Percentiles rank a stretch among this genome's conserved stretches.
These are phyloP conservation scores for Enteromius thamalakanensis DNA, from an alignment of 2,797 vertebrate species.

Conservation along the genomic window DNA sequence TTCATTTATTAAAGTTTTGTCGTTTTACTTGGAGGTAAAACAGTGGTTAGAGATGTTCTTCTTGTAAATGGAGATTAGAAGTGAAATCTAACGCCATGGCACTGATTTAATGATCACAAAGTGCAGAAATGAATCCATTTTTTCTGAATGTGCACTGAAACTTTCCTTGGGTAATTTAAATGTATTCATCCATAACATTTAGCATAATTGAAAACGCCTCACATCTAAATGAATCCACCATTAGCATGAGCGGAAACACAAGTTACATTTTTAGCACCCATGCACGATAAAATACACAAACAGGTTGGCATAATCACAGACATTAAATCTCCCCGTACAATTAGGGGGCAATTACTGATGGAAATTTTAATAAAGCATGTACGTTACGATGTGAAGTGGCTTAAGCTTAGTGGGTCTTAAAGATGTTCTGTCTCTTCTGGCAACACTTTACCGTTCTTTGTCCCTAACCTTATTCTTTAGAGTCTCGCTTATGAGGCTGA, in stretches of 20 bases:
- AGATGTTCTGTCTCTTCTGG: constrained; percentile 18
- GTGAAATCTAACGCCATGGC: constrained; percentile 13
- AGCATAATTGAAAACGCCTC: constrained; percentile 59
- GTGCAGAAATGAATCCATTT: constrained; percentile 40
- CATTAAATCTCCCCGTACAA: constrained; percentile 54
- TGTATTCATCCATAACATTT: constrained; percentile 57
- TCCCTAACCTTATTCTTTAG: background rate
- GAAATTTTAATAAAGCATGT: constrained; percentile 52
- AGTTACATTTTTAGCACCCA: constrained; percentile 53
- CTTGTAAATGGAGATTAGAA: constrained; percentile 18
- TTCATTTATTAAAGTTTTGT: constrained; percentile 19
- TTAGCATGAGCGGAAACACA: constrained; percentile 47
- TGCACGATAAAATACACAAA: constrained; percentile 54
- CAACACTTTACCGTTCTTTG: background rate
- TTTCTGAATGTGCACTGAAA: constrained; percentile 49
- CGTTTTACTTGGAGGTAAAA: background rate
- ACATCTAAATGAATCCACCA: constrained; percentile 56
- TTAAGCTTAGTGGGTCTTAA: constrained; percentile 41
- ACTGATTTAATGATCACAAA: constrained; percentile 54
- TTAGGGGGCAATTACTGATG: constrained; percentile 57
- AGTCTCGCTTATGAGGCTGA: constrained; percentile 12
- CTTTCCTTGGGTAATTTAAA: constrained; percentile 44
- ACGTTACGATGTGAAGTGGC: constrained; percentile 45
- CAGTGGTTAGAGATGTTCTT: background rate
- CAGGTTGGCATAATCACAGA: constrained; percentile 55